phyloP scores from a whole-genome alignment of 2,113 vertebrate genomes.

The Oreochromis tanganicae region DNA sequence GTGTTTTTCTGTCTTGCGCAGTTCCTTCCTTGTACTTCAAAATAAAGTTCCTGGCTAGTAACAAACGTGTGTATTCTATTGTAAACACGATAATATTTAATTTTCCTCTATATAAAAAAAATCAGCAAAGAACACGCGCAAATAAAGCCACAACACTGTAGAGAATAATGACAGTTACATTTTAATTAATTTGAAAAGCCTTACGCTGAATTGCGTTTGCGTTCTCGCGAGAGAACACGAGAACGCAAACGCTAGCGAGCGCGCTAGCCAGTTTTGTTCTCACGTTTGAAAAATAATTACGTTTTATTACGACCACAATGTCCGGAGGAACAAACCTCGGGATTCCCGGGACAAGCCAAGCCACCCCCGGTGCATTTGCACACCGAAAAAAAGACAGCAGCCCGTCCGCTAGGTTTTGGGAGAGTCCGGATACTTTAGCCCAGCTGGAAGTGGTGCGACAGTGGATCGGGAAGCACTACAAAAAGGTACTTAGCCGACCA shows the following conservation, averaged over 20 bases:
- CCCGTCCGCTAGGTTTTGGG: conserved; percentile 84
- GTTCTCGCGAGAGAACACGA: conserved; percentile 45
- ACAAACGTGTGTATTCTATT: background rate
- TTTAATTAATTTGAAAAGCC: background rate
- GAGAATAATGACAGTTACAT: background rate
- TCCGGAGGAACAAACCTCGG: conserved; percentile 56
- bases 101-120: background rate
- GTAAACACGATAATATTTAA: fast-evolving
- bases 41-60: background rate
- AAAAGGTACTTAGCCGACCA: conserved; percentile 78
- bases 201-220: background rate
- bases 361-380: conserved; percentile 19
- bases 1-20: background rate
- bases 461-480: conserved; percentile 92
- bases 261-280: conserved; percentile 59
- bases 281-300: conserved; percentile 10
- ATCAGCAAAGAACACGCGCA: background rate
- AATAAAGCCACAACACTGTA: background rate
- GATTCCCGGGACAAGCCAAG: conserved; percentile 51
- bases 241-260: conserved; percentile 33
- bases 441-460: conserved; percentile 84
- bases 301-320: conserved; percentile 61
- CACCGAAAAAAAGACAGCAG: conserved; percentile 82
- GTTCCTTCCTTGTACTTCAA: conserved; percentile 27
- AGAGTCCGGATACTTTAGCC: conserved; percentile 82